Evolutionary conservation across 2,888 invertebrate species (phyloP).

Genomic region (Chymomyza procnemis): DNA sequence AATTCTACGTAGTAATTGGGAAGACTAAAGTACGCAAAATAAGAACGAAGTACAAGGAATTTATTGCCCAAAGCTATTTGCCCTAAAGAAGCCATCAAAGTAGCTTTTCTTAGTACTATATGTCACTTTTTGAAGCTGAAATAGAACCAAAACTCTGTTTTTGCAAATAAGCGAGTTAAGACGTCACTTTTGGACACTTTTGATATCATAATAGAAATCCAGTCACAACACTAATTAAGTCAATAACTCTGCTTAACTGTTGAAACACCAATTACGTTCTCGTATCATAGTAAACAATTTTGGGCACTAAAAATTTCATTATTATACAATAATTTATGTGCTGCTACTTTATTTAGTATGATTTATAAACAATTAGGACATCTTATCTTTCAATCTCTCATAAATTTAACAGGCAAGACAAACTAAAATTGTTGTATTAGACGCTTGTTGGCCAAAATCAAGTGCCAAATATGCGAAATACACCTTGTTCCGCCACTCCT

Average conservation of each 20-base stretch:
- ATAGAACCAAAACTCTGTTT: no score
- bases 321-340: neutral
- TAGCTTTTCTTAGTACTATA: no score
- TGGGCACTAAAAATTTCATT: neutral
- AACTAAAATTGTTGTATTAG: slow-evolving; percentile 25
- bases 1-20: no score
- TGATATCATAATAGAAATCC: no score
- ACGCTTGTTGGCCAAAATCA: slow-evolving; percentile 54
- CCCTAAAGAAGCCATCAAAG: no score
- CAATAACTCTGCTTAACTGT: neutral
- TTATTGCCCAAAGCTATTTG: no score
- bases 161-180: no score
- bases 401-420: neutral
- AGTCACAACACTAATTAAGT: no score
- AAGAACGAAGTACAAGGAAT: no score
- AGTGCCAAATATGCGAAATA: slow-evolving; percentile 11
- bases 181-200: no score
- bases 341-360: slow-evolving; percentile 10
- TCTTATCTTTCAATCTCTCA: neutral
- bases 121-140: no score
- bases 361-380: slow-evolving; percentile 38
- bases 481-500: neutral
- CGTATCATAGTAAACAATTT: neutral
- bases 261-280: neutral
- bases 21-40: no score